Conservation (phyloP, 2,797 vertebrate species). For the Tadarida brasiliensis region DNA sequence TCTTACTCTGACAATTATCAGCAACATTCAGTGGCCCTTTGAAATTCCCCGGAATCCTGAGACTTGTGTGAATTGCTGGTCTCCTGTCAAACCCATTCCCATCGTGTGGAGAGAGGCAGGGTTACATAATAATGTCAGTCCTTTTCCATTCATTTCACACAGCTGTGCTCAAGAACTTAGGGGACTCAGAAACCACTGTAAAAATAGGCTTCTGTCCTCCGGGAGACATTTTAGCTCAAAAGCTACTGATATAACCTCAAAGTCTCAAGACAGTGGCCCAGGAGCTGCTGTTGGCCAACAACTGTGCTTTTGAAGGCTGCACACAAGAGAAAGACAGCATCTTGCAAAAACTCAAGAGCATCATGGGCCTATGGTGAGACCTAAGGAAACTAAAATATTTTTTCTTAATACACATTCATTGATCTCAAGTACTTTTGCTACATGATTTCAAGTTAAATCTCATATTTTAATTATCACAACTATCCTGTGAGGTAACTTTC, state of each 20-base stretch:
- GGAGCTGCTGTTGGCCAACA: background rate
- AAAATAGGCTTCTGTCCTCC: constrained; percentile 46
- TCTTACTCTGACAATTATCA: constrained; percentile 27
- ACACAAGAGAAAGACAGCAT: background rate
- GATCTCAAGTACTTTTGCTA: background rate
- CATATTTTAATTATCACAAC: constrained; percentile 31
- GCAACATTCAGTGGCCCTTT: constrained; percentile 22
- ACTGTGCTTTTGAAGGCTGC: background rate
- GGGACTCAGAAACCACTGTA: background rate
- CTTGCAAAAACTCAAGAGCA: background rate
- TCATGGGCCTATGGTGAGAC: background rate
- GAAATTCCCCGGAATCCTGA: constrained; percentile 27
- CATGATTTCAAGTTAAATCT: constrained; percentile 41
- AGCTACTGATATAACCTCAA: constrained; percentile 45
- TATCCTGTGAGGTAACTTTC: background rate
- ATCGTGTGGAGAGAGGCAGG: background rate
- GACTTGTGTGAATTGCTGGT: background rate
- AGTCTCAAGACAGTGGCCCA: constrained; percentile 21
- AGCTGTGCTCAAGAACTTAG: constrained; percentile 48
- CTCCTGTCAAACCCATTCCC: constrained; percentile 58
- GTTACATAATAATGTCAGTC: constrained; percentile 30
- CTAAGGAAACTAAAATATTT: background rate
- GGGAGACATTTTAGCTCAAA: constrained; percentile 19
- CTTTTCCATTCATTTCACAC: constrained; percentile 66
- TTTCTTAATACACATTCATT: constrained; percentile 40